These are phyloP conservation scores for Neoitamus cyanurus DNA, from an alignment of 2,888 invertebrate species.

Conservation along the genomic window DNA sequence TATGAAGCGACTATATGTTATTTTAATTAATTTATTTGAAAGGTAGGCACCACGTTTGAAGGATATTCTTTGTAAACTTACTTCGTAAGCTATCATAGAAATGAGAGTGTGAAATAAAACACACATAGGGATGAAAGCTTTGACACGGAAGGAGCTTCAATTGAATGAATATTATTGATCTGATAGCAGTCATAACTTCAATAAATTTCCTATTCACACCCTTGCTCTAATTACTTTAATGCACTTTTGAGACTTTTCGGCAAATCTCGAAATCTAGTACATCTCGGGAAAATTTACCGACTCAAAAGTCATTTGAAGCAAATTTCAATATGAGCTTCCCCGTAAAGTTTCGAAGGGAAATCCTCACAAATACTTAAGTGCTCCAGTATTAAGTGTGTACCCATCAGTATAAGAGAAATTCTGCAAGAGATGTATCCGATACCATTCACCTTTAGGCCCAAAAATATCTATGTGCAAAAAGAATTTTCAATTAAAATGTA, in stretches of 20 bases:
- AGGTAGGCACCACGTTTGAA: neutral
- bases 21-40: neutral
- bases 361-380: neutral
- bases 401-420: slow-evolving; percentile 11
- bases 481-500: neutral
- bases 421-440: neutral
- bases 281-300: neutral
- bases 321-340: slow-evolving; percentile 13
- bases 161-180: slow-evolving; percentile 22
- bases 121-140: neutral
- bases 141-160: neutral
- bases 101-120: neutral
- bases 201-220: neutral
- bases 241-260: neutral
- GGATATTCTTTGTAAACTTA: neutral
- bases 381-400: neutral
- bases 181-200: neutral
- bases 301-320: neutral
- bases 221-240: neutral
- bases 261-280: neutral
- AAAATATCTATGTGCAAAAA: neutral
- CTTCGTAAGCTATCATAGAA: neutral
- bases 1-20: too few relatives aligned
- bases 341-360: neutral
- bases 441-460: neutral